Conservation (phyloP, 2,888 invertebrate species). For the Drosophila eohydei region DNA sequence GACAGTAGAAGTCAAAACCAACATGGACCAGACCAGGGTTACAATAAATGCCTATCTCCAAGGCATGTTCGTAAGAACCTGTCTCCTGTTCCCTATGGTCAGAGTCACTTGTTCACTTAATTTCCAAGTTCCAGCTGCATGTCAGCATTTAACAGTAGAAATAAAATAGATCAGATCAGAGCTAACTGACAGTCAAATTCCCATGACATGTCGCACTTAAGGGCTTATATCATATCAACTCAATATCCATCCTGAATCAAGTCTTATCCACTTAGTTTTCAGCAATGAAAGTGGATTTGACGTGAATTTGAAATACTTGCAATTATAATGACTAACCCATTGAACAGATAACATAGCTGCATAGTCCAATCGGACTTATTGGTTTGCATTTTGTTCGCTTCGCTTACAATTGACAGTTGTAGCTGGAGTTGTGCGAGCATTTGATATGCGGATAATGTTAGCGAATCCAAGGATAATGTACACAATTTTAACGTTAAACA, state of each 20-base stretch:
- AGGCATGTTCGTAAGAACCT: not conserved
- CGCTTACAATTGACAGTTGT: constrained; percentile 38
- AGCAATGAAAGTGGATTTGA: not conserved
- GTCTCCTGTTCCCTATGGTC: not conserved
- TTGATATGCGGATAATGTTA: constrained; percentile 44
- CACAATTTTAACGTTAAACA: constrained; percentile 54
- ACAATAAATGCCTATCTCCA: not conserved
- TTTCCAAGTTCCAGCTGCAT: not conserved
- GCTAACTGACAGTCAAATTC: not conserved
- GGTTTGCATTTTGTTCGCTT: not conserved
- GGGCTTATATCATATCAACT: not conserved
- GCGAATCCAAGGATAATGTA: constrained; percentile 53
- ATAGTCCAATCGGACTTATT: not conserved
- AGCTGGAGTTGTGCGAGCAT: constrained; percentile 23
- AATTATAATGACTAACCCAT: not conserved
- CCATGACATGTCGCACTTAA: not conserved
- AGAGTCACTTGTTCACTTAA: not conserved
- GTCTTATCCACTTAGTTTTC: not conserved
- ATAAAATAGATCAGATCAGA: not conserved
- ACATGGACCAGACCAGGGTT: not conserved
- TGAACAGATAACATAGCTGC: not conserved
- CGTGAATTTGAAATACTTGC: not conserved
- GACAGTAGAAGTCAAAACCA: not conserved
- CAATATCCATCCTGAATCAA: not conserved
- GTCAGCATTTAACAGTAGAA: not conserved